Evolutionary conservation across 2,888 invertebrate species (phyloP).

Genomic region (Drepanosiphum platanoidis): DNA sequence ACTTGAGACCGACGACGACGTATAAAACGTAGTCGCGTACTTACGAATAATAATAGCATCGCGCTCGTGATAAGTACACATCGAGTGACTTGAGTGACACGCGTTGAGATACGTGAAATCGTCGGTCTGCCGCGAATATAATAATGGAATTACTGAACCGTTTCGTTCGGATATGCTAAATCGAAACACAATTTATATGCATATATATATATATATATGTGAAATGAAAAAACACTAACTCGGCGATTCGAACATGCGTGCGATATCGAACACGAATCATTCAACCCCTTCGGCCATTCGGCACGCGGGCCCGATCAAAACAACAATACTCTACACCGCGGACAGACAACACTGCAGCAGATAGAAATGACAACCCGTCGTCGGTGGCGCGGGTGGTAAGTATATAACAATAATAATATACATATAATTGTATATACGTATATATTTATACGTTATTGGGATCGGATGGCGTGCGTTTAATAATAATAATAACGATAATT

Average conservation of each 20-base stretch:
- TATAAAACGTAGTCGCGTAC: too few species aligned
- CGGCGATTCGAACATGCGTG: not conserved
- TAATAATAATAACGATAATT: slow-evolving; percentile 48
- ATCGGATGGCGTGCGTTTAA: slow-evolving; percentile 39
- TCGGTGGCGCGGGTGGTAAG: not conserved
- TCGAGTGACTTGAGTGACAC: not conserved
- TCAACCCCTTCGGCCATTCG: slow-evolving; percentile 4
- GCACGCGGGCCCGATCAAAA: not conserved
- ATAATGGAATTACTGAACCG: not conserved
- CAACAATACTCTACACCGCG: not conserved
- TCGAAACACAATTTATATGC: not conserved
- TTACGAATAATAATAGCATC: not conserved
- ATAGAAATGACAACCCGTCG: not conserved
- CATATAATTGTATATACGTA: not conserved
- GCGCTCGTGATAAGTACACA: not conserved
- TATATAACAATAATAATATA: not conserved
- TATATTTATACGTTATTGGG: not conserved
- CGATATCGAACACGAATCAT: not conserved
- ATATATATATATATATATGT: not conserved
- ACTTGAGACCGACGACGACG: not conserved
- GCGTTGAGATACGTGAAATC: not conserved
- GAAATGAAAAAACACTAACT: not conserved
- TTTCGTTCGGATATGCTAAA: not conserved
- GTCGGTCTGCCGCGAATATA: not conserved
- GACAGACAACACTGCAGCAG: not conserved